A percentile compares a stretch with the other conserved stretches of the same genome.
phyloP scores from a whole-genome alignment of 2,113 vertebrate species.

The Tenebrosternarchus preto region DNA sequence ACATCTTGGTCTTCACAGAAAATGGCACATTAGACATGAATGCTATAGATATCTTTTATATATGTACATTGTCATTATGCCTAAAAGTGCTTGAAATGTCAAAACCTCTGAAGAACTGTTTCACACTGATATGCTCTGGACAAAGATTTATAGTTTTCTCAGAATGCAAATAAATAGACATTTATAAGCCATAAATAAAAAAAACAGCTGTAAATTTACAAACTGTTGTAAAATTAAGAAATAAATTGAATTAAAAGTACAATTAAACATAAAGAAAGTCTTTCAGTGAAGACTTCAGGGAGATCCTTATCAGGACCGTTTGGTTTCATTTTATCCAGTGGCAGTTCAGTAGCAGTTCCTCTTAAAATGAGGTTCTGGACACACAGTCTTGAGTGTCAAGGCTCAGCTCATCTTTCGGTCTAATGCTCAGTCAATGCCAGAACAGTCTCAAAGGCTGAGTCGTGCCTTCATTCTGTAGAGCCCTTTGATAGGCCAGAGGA shows the following conservation, averaged over 20 bases:
- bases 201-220: slow-evolving; percentile 29
- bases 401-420: slow-evolving; percentile 7
- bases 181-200: slow-evolving; percentile 64
- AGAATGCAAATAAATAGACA: slow-evolving; percentile 70
- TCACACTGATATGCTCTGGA: slow-evolving; percentile 55
- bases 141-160: slow-evolving; percentile 48
- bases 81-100: slow-evolving; percentile 56
- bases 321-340: slow-evolving; percentile 47
- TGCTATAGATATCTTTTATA: slow-evolving; percentile 49
- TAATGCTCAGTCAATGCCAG: slow-evolving; percentile 11
- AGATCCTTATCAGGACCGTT: slow-evolving; percentile 37
- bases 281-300: slow-evolving; percentile 23
- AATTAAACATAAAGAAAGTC: slow-evolving; percentile 20
- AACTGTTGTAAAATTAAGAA: slow-evolving; percentile 21
- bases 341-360: slow-evolving; percentile 50
- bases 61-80: slow-evolving; percentile 51
- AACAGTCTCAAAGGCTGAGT: slow-evolving; percentile 3
- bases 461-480: slow-evolving; percentile 56
- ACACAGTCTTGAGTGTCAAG: slow-evolving; percentile 8
- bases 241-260: slow-evolving; percentile 3
- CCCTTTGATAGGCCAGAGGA: slow-evolving; percentile 64
- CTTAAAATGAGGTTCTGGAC: slow-evolving; percentile 27
- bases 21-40: slow-evolving; percentile 72
- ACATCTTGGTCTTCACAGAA: slow-evolving; percentile 59
- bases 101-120: slow-evolving; percentile 39